These are phyloP conservation scores for Leucania comma DNA, from an alignment of 2,888 invertebrate species.

Conservation along the genomic window DNA sequence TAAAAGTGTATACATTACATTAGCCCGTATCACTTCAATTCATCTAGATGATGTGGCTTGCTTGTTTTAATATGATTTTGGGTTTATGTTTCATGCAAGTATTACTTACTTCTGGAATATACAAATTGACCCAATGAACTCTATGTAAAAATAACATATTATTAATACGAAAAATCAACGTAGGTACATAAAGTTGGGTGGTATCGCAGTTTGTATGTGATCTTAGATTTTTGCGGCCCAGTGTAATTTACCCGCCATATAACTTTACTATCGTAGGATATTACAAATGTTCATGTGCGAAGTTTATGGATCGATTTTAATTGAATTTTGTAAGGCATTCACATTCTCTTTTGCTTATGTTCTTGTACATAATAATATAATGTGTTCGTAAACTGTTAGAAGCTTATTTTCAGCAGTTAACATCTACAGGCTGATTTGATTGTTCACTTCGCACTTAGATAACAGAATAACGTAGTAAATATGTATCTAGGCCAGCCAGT, in stretches of 20 bases:
- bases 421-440: slow-evolving; percentile 18
- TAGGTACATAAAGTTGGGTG: too few species aligned
- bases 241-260: neutral
- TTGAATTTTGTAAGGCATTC: slow-evolving; percentile 6
- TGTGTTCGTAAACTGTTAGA: neutral
- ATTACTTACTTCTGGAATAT: too few species aligned
- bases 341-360: slow-evolving; percentile 2
- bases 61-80: too few species aligned
- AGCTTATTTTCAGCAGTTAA: slow-evolving; percentile 3
- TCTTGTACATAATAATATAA: neutral
- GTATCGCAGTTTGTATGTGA: too few species aligned
- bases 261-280: slow-evolving; percentile 4
- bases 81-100: too few species aligned
- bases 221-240: too few species aligned
- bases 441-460: slow-evolving; percentile 24
- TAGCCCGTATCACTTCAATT: too few species aligned
- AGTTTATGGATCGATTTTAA: slow-evolving; percentile 10
- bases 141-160: too few species aligned
- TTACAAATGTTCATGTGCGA: neutral
- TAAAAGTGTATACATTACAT: too few species aligned
- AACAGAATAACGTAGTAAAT: neutral
- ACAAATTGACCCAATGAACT: too few species aligned
- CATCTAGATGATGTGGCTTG: too few species aligned
- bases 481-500: neutral
- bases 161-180: too few species aligned